These are phyloP conservation scores for Emys orbicularis DNA, from an alignment of 2,797 vertebrate genomes.

Conservation along the genomic window DNA sequence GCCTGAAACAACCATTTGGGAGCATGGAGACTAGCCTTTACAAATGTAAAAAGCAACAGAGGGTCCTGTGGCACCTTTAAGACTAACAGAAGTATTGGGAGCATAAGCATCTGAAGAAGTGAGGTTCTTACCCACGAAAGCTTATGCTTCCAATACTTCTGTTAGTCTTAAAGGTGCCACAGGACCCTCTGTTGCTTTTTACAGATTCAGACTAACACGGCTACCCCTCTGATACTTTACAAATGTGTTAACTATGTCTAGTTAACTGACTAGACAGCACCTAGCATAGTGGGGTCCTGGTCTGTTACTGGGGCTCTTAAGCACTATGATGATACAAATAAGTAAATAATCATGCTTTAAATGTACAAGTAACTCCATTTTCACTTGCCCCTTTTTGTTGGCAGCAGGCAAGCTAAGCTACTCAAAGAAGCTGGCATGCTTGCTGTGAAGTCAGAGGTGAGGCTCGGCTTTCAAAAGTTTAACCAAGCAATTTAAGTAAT, in stretches of 20 bases:
- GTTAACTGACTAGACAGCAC: background rate
- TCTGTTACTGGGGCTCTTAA: background rate
- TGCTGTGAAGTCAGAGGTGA: background rate
- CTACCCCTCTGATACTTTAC: background rate
- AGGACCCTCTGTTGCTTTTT: no score
- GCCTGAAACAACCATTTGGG: background rate
- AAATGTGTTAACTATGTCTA: background rate
- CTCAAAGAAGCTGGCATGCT: background rate
- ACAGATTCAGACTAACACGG: no score
- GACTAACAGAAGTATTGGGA: no score
- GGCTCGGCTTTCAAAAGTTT: background rate
- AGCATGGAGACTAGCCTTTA: background rate
- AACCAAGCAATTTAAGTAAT: background rate
- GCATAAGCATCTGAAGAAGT: no score
- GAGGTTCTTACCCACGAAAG: no score
- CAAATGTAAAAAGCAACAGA: background rate
- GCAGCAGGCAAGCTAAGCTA: background rate
- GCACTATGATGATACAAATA: background rate
- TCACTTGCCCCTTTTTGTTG: background rate
- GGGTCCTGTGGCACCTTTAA: no score
- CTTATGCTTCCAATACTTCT: no score
- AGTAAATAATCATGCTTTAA: background rate
- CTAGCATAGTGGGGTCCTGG: background rate
- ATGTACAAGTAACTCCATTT: background rate
- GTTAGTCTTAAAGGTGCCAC: no score